Evolutionary conservation across 64 coral and sea anemone genomes (phyloP).

Genomic region (Stichodactyla mertensii): DNA sequence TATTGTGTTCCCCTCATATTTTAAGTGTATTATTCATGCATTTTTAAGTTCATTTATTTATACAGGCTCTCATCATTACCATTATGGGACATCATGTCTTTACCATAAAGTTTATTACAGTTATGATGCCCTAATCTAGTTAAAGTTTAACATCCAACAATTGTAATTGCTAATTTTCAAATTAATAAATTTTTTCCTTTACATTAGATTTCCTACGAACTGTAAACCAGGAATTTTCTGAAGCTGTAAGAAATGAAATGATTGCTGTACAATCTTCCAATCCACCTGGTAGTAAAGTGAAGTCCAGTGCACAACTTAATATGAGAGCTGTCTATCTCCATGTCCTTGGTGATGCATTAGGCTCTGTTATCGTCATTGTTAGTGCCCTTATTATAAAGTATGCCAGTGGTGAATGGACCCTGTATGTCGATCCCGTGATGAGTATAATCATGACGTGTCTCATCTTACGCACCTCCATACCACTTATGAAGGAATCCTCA

Average conservation of each 20-base stretch:
- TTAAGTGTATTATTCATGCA: too few relatives aligned
- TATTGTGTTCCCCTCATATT: too few relatives aligned
- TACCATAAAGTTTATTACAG: too few relatives aligned
- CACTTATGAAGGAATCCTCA: constrained; percentile 79
- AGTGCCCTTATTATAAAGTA: constrained; percentile 87
- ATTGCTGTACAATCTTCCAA: background rate
- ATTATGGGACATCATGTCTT: too few relatives aligned
- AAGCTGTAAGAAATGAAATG: constrained; percentile 18
- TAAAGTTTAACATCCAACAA: too few relatives aligned
- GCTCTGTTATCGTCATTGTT: constrained; percentile 89
- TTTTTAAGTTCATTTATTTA: too few relatives aligned
- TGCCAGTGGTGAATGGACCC: constrained; percentile 74
- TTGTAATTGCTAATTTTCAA: too few relatives aligned
- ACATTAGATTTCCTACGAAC: constrained; percentile 29
- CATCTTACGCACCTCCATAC: constrained; percentile 86
- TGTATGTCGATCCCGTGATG: constrained; percentile 94
- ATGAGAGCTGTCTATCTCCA: constrained; percentile 96
- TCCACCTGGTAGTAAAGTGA: constrained; percentile 2
- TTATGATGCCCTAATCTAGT: too few relatives aligned
- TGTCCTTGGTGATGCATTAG: constrained; percentile 92
- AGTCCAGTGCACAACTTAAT: constrained; percentile 84
- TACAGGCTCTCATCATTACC: too few relatives aligned
- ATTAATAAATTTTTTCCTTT: background rate
- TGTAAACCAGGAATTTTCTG: constrained; percentile 19
- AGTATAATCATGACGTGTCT: constrained; percentile 81